A percentile compares a stretch with the other conserved stretches of the same genome.
phyloP scores from a whole-genome alignment of 2,888 invertebrate genomes.

The Tineola bisselliella region DNA sequence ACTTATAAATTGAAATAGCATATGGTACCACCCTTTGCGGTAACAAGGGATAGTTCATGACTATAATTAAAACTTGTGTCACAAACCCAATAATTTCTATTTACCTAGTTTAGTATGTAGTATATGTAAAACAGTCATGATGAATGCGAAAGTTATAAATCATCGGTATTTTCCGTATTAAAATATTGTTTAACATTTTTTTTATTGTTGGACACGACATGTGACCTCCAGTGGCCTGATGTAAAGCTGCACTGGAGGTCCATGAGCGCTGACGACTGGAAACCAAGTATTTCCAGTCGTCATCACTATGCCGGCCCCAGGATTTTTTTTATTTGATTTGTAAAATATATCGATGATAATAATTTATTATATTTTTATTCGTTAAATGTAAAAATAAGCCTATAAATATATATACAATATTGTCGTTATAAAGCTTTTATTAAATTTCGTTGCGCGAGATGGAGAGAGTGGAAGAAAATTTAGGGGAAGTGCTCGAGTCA shows the following conservation, averaged over 20 bases:
- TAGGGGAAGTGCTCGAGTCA: constrained; percentile 4
- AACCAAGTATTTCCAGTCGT: no score
- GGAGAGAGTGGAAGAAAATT: constrained; percentile 8
- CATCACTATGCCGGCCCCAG: no score
- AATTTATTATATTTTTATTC: not conserved
- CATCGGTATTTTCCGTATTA: no score
- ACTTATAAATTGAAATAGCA: not conserved
- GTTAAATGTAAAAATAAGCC: not conserved
- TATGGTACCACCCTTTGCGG: not conserved
- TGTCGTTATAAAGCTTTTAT: not conserved
- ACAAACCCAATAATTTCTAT: not conserved
- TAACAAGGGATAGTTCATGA: not conserved
- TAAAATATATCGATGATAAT: no score
- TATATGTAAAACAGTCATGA: not conserved
- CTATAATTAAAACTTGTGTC: constrained; percentile 6
- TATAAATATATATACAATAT: not conserved
- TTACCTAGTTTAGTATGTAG: not conserved
- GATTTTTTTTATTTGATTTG: no score
- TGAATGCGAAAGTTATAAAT: not conserved
- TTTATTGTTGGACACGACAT: no score
- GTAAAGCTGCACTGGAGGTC: no score
- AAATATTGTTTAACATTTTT: no score
- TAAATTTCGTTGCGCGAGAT: constrained; percentile 5
- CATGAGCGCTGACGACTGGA: no score
- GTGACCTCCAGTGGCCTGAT: no score